Evolutionary conservation across 2,797 vertebrate species (phyloP), one percentile per base, ranked within the genome.

Genomic region (Chaenodraco wilsoni): DNA sequence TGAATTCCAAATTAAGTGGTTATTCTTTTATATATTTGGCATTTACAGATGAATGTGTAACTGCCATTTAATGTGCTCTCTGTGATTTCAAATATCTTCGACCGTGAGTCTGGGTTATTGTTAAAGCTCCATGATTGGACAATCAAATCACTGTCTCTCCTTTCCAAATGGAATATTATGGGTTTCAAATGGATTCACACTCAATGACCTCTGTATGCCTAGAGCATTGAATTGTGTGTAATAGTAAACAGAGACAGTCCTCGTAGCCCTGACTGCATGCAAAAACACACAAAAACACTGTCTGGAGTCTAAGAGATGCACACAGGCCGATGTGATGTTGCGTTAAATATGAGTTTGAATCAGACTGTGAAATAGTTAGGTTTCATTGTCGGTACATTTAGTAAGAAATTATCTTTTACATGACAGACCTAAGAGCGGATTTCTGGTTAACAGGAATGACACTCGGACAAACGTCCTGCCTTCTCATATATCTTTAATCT

Each of bases 81-180:
- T 58, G 37, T 44, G 41, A 51, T 51, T 50, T 57, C 14, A 37
- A 16, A 31, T 70, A 21, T 37, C 60, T 37, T 37, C 33, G 33
- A 37, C 33, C 33, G 33, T 62, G 21, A 60, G 44, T 23, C 23
- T 15, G 61, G 31, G 5, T 9, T 37, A 37, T 37, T 37, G 23
- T 16, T 48, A 14, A 41, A 60, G 16, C 64, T 55, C 37, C 41
- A 15, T 3, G 23, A 67, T 12, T n/a, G 27, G 71, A 87, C 81
- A 89, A 80, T 61, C 44, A 50, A 50, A 13, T 69, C 69, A 52
- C 73, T 89, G 68, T 88, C 67, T 56, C 37, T 75, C 41, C 57
- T 56, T 76, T 37, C 60, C 50, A 72, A 84, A 79, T 74, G 68
- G 44, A 81, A 78, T 69, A 85, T 84, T 81, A 85, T 78, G 70